Evolutionary conservation across 1,140 invertebrate genomes (phyloP).

Genomic region (Melanaphis sacchari): DNA sequence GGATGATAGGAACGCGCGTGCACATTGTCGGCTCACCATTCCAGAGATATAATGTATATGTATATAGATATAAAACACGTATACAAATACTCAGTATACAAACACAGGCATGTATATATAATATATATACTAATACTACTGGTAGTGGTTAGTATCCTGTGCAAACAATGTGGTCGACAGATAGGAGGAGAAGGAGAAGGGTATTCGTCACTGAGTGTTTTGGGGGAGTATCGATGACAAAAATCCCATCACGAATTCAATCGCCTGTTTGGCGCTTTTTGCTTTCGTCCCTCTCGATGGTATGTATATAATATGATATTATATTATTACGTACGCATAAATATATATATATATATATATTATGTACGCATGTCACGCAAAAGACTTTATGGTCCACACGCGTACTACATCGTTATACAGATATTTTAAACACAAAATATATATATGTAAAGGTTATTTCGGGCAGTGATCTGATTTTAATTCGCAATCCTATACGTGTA

Average conservation of each 20-base stretch:
- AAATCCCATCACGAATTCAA: conserved; percentile 56
- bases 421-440: background rate
- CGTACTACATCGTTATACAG: background rate
- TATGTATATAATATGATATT: background rate
- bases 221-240: conserved; percentile 48
- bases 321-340: background rate
- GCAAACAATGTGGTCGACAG: conserved; percentile 47
- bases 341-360: background rate
- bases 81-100: background rate
- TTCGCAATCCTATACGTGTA: background rate
- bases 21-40: conserved; percentile 1
- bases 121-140: background rate
- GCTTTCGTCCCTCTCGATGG: background rate
- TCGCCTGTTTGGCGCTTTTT: conserved; percentile 5
- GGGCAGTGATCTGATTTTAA: conserved; percentile 7
- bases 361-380: background rate
- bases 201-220: background rate
- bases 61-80: background rate
- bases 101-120: background rate
- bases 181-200: background rate
- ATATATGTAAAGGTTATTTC: background rate
- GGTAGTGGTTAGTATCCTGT: conserved; percentile 24
- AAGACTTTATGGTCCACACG: background rate
- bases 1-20: background rate
- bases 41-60: background rate